Evolutionary conservation across 2,113 vertebrate genomes (phyloP), one percentile per base, ranked within the genome.

Genomic region (Pelvicachromis taeniatus): DNA sequence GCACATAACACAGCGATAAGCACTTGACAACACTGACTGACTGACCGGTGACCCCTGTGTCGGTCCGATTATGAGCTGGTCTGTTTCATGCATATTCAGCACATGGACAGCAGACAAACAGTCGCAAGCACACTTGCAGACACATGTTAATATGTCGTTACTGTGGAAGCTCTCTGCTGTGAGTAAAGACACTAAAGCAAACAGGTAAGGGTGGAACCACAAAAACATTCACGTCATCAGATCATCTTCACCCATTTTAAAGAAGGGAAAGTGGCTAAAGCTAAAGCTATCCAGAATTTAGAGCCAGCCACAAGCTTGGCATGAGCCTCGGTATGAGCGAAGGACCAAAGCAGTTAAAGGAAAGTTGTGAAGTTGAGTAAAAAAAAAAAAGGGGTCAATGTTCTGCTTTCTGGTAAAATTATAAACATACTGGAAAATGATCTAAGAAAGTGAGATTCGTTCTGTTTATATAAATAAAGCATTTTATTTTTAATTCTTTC

Each of bases 111-210:
- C 14, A 26, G 21, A 70, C 40, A 16, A 38, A 45, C 21, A 26
- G 21, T 45, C 0, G n/a, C 65, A 2, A 6, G 21, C 21, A 45
- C 65, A 73, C 65, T 26, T 3, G 21, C 13, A 26, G 14, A 26
- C 21, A 70, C 0, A 6, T 5, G 3, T 26, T 17, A 73, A 70
- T 10, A 17, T 26, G 5, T 42, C 8, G 7, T 26, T 45, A 70
- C 19, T 70, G 8, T 45, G 38, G 38, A 42, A 38, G 38, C n/a
- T 45, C 38, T 70, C 21, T 8, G 16, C 35, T 23, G 38, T 40
- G n/a, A 68, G n/a, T 9, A 68, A 42, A 68, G 63, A 23, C 38
- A 10, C 56, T 14, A 59, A 59, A 59, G 56, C 14, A 59, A 59
- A 10, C 5, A 5, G 59, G 63, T 0, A 68, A 35, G 63, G 2